Evolutionary conservation across 2,113 vertebrate species (phyloP), one percentile per base, ranked within the genome.

Genomic region (Progne subis): DNA sequence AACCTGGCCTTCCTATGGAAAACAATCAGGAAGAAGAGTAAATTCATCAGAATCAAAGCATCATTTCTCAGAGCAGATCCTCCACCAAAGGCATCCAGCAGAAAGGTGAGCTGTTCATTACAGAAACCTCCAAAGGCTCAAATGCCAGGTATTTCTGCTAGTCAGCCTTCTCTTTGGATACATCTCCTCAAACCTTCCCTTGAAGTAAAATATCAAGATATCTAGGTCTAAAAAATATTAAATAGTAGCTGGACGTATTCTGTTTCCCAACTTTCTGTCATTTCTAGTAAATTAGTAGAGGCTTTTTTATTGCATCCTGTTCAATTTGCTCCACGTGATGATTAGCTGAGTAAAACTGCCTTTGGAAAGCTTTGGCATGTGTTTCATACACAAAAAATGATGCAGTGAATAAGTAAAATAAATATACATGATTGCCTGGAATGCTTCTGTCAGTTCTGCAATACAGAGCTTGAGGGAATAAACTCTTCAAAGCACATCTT

Each of bases 401-500:
- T 18, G 44, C 76, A 71, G 24, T 49, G 56, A 86, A 71, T 90
- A 57, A 81, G 68, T 88, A 86, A 92, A 95, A 93, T 83, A 96
- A 90, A 96, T 91, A 92, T 7, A 87, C 32, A 34, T 41, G 56
- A 93, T 56, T 92, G 91, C n/a, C 56, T 93, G 79, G 90, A 89
- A 92, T 84, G 82, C 60, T 86, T 53, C 93, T 86, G 65, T 67
- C 90, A 74, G 82, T 81, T 95, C 85, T 78, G 70, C 46, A 88
- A 71, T 9, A 56, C 25, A 53, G 57, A 76, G 46, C 55, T 78
- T 61, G 59, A 82, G 65, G 90, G 78, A 90, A 93, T 34, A 83
- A 94, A 81, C 88, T 81, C 79, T 88, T 88, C 88, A 93, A 88
- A 90, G 91, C 29, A 80, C 80, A 90, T 90, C 78, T 89, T 95